Base-by-base conservation (phyloP, 2,113 vertebrate genomes). In the Sus scrofa region DNA sequence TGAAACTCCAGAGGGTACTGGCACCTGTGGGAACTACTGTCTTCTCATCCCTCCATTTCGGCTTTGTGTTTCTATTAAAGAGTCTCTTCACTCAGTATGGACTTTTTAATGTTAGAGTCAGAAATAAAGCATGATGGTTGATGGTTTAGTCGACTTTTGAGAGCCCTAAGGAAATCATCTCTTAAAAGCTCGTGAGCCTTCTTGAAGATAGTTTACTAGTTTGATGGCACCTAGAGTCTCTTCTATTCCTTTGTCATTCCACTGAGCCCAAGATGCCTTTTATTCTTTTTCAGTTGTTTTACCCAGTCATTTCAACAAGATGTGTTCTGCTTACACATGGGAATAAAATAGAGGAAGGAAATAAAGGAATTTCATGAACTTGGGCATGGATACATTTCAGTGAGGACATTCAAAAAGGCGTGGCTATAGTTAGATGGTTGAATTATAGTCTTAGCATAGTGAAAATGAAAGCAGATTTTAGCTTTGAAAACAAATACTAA, bases 381-480 rank as follows among this genome's bases (percentile, higher is more conserved):
- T 86, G 71, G 79, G 27, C 68, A 54, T n/a, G 19, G 89, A 62
- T 56, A 67, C 79, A 86, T 96, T 84, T 83, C 65, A 75, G 50
- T 67, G 79, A 96, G 30, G 65, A 30, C 63, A 34, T 82, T 74
- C 86, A 70, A 16, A 86, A 5, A 79, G 74, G 52, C 93, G 58
- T 81, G 73, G 86, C 63, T 75, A 26, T 81, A 65, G 58, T 74
- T 79, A 27, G 79, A 39, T 67, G 20, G 56, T 63, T 93, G 89
- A 93, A 91, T 94, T 91, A 73, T 67, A 75, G 79, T 89, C 68
- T 97, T 96, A 79, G 94, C 39, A 58, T 62, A 88, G 56, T 82
- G 62, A 96, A 97, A 97, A 97, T 91, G 91, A 95, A 97, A 96
- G 94, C 91, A 97, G 89, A 90, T 95, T 97, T 89, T 32, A 93